A percentile compares a stretch with the other conserved stretches of the same genome.
These are phyloP conservation scores for Zonitis immaculata DNA, from an alignment of 2,888 invertebrate species.

Conservation along the genomic window DNA sequence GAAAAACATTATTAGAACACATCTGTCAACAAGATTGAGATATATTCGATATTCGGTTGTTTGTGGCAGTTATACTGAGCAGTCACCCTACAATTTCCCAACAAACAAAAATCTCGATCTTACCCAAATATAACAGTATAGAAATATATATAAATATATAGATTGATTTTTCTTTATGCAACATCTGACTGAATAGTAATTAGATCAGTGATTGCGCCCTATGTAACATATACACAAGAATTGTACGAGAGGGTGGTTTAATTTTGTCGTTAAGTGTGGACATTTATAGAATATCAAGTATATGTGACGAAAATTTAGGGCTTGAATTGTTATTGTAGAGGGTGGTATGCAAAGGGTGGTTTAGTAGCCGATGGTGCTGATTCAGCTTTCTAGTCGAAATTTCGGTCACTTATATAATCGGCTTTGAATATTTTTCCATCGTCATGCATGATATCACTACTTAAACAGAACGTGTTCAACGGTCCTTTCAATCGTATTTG, in stretches of 20 bases:
- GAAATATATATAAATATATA: too few relatives aligned
- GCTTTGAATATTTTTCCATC: slow-evolving; percentile 25
- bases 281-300: slow-evolving; percentile 16
- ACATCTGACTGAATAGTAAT: slow-evolving; percentile 27
- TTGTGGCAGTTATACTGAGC: slow-evolving; percentile 8
- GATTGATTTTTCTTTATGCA: too few relatives aligned
- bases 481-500: slow-evolving; percentile 4
- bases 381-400: slow-evolving; percentile 21
- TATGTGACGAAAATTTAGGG: slow-evolving; percentile 6
- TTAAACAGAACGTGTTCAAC: slow-evolving; percentile 7
- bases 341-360: background rate
- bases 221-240: slow-evolving; percentile 24
- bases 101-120: too few relatives aligned
- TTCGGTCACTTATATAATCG: slow-evolving; percentile 17
- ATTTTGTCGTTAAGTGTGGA: slow-evolving; percentile 24
- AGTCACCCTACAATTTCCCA: background rate
- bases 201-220: slow-evolving; percentile 30
- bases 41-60: slow-evolving; percentile 17
- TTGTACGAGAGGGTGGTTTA: slow-evolving; percentile 29
- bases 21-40: slow-evolving; percentile 22
- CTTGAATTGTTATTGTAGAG: background rate
- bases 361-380: too few relatives aligned
- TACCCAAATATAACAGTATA: too few relatives aligned
- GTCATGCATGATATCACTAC: slow-evolving; percentile 21
- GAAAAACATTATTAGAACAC: slow-evolving; percentile 22